Conservation (phyloP, 2,797 vertebrate species). For the Danio albolineatus region DNA sequence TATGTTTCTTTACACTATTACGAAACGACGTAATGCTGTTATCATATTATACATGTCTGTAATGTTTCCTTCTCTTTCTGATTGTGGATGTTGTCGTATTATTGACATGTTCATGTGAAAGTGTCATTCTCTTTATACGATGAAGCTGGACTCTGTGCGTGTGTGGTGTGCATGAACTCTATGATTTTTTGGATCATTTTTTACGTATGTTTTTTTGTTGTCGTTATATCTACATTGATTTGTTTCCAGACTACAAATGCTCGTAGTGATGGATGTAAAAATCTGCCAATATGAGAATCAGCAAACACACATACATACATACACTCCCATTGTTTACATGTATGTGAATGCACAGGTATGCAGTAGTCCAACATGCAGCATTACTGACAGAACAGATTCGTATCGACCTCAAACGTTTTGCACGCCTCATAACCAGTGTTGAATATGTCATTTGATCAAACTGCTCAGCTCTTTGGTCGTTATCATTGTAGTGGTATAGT, state of each 20-base stretch:
- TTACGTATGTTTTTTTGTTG: constrained; percentile 10
- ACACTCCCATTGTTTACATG: constrained; percentile 40
- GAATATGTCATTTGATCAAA: constrained; percentile 33
- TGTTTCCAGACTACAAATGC: constrained; percentile 24
- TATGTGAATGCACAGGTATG: constrained; percentile 26
- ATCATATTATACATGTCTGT: constrained; percentile 72
- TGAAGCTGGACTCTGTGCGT: constrained; percentile 65
- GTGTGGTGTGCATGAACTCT: constrained; percentile 26
- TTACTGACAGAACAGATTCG: constrained; percentile 27
- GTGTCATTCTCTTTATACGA: constrained; percentile 55
- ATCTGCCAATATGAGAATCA: constrained; percentile 7
- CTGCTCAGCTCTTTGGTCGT: constrained; percentile 59
- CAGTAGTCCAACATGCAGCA: constrained; percentile 45
- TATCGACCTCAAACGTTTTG: constrained; percentile 25
- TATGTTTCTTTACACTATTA: constrained; percentile 73
- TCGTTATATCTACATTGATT: constrained; percentile 24
- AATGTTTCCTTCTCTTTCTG: constrained; percentile 72
- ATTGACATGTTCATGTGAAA: constrained; percentile 59
- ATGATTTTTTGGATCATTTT: constrained; percentile 37
- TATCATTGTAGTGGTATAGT: constrained; percentile 78
- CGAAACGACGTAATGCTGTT: constrained; percentile 74
- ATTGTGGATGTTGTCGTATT: constrained; percentile 65
- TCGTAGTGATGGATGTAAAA: not conserved
- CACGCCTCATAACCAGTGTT: constrained; percentile 54
- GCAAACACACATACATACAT: constrained; percentile 2